Conservation (phyloP, 2,888 invertebrate genomes). For the Rhagonycha fulva region DNA sequence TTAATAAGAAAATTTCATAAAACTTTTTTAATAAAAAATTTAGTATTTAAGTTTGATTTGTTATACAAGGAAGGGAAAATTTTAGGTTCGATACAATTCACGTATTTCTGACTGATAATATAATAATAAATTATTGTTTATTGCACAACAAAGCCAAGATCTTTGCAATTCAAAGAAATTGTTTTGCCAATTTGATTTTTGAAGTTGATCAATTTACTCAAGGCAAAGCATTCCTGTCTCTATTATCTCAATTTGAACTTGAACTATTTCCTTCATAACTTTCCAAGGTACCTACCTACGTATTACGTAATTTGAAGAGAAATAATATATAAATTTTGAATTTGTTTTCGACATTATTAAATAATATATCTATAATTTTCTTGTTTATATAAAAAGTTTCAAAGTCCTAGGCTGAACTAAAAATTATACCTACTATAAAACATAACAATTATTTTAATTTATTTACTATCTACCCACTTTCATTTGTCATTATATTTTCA, state of each 20-base stretch:
- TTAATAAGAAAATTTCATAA: not conserved
- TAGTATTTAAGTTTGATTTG: not conserved
- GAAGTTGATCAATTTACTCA: not conserved
- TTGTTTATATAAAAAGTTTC: too few relatives aligned
- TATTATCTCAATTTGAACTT: not conserved
- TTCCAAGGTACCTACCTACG: too few relatives aligned
- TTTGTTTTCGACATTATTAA: too few relatives aligned
- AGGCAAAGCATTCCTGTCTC: not conserved
- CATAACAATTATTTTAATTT: too few relatives aligned
- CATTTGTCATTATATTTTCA: not conserved
- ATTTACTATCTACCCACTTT: not conserved
- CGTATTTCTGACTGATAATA: not conserved
- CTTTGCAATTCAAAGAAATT: not conserved
- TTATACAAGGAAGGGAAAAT: not conserved
- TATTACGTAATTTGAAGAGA: too few relatives aligned
- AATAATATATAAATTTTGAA: too few relatives aligned
- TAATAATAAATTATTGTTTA: not conserved
- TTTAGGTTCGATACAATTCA: not conserved
- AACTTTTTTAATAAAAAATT: not conserved
- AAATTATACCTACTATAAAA: too few relatives aligned
- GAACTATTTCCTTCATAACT: not conserved
- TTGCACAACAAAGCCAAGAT: not conserved
- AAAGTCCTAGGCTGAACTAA: too few relatives aligned
- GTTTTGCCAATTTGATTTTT: not conserved
- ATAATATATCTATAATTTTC: too few relatives aligned